phyloP scores from a whole-genome alignment of 2,113 vertebrate genomes.

The Oenanthe melanoleuca region DNA sequence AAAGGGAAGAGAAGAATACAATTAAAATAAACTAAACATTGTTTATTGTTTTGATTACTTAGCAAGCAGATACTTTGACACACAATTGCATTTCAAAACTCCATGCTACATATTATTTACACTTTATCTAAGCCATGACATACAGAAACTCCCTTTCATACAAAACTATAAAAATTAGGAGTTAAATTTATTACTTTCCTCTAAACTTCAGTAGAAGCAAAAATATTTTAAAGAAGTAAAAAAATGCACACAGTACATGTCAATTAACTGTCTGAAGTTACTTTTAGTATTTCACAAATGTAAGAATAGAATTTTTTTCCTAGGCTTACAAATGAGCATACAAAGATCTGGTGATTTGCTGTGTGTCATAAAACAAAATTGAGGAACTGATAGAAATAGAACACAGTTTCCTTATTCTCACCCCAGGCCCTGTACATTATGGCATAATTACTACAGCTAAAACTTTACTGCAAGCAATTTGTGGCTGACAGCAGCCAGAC shows the following conservation, averaged over 20 bases:
- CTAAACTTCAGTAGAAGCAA: not conserved
- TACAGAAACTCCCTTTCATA: not conserved
- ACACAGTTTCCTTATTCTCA: not conserved
- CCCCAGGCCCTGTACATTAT: not conserved
- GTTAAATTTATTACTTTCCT: not conserved
- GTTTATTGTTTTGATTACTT: not conserved
- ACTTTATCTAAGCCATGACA: not conserved
- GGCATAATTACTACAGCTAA: not conserved
- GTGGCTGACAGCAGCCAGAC: not conserved
- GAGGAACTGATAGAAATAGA: not conserved
- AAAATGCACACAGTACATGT: not conserved
- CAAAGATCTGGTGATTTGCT: not conserved
- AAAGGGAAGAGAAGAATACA: not conserved
- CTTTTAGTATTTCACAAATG: not conserved
- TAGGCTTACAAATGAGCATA: not conserved
- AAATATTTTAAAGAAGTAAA: not conserved
- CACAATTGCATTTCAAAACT: not conserved
- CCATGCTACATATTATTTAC: not conserved
- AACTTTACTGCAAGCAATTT: not conserved
- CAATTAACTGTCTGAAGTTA: not conserved
- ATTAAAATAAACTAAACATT: not conserved
- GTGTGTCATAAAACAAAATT: not conserved
- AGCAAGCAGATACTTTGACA: not conserved
- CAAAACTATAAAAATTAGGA: not conserved
- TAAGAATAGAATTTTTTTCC: not conserved